A percentile compares a stretch with the other conserved stretches of the same genome.
phyloP scores from a whole-genome alignment of 1,140 invertebrate species.

The Druon quercuslanigerum region DNA sequence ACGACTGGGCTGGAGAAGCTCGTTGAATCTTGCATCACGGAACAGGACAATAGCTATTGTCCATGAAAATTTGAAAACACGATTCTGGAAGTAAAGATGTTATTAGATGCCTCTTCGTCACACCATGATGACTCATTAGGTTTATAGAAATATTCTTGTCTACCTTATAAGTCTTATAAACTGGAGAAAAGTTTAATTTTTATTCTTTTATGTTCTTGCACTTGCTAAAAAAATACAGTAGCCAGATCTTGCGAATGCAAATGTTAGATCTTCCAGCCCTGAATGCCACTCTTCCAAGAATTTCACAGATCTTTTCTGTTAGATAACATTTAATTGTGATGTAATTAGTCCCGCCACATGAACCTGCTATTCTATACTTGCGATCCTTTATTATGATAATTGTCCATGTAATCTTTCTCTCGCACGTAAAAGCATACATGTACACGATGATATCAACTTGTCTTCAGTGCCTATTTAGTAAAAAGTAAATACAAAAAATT shows the following conservation, averaged over 20 bases:
- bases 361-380: conserved; percentile 19
- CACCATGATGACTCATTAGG: conserved; percentile 7
- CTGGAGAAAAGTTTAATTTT: background rate
- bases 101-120: conserved; percentile 46
- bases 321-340: conserved; percentile 23
- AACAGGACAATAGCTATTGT: conserved; percentile 49
- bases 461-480: background rate
- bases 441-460: background rate
- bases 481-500: background rate
- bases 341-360: conserved; percentile 6
- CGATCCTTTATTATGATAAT: conserved; percentile 16
- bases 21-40: conserved; percentile 40
- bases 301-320: background rate
- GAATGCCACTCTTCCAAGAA: background rate
- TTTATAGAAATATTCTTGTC: background rate
- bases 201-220: background rate
- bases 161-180: background rate
- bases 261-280: background rate
- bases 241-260: background rate
- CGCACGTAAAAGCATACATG: background rate
- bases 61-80: conserved; percentile 35
- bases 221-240: background rate
- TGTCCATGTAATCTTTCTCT: background rate
- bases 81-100: conserved; percentile 57
- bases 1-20: conserved; percentile 38